Conservation (phyloP, 37 sponge, comb jelly and placozoan genomes). For the Sycon ciliatum region DNA sequence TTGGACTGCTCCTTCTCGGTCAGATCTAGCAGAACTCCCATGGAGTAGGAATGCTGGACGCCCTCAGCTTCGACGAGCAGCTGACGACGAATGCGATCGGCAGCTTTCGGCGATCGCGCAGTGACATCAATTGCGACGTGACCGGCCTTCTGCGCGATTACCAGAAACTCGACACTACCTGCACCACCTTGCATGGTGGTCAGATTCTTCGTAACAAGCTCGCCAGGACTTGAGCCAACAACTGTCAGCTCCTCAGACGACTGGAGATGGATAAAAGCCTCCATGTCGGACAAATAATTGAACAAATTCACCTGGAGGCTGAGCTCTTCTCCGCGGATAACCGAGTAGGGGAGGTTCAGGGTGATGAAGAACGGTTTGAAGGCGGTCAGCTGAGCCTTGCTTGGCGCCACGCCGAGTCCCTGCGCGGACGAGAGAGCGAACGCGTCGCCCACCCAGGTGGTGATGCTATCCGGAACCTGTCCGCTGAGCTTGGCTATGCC, state of each 20-base stretch:
- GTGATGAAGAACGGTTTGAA: conserved; percentile 18
- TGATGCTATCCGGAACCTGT: conserved; percentile 15
- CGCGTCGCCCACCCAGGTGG: conserved; percentile 19
- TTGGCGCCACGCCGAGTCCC: conserved; percentile 18
- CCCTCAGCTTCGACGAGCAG: not conserved
- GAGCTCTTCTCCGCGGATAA: conserved; percentile 16
- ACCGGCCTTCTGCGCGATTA: not conserved
- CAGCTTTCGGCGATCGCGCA: not conserved
- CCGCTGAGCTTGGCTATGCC: not conserved
- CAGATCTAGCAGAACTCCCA: not conserved
- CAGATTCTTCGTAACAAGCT: too few relatives aligned
- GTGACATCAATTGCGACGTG: not conserved
- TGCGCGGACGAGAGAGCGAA: not conserved
- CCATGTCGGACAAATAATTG: too few relatives aligned
- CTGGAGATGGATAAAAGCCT: too few relatives aligned
- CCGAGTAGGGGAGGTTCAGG: conserved; percentile 22
- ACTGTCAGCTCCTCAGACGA: too few relatives aligned
- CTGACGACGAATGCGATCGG: not conserved
- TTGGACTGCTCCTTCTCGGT: not conserved
- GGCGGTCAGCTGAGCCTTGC: conserved; percentile 19
- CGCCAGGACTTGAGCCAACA: too few relatives aligned
- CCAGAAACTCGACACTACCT: not conserved
- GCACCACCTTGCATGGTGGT: too few relatives aligned
- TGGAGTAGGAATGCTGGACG: not conserved
- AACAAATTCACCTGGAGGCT: conserved; percentile 9